Evolutionary conservation across 2,113 vertebrate species (phyloP).

Genomic region (Larimichthys crocea): DNA sequence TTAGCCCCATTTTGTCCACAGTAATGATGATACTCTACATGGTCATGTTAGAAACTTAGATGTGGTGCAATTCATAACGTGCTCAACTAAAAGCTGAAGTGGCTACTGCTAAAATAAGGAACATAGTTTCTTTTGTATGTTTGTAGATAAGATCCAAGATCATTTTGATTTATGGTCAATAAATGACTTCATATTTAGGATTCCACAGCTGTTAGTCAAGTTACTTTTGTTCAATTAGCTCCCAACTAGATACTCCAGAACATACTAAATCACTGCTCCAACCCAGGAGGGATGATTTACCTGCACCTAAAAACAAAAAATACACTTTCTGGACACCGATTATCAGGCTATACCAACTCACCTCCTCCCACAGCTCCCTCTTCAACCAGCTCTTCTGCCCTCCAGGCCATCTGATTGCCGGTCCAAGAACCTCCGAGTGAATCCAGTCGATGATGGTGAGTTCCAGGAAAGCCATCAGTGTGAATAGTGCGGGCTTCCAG

Average conservation of each 20-base stretch:
- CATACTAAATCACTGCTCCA: background rate
- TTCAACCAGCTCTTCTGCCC: slow-evolving; percentile 84
- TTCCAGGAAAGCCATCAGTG: slow-evolving; percentile 76
- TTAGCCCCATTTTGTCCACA: background rate
- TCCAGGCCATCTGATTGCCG: slow-evolving; percentile 87
- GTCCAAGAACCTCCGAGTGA: slow-evolving; percentile 86
- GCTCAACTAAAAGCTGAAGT: background rate
- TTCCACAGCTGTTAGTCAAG: no score
- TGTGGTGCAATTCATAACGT: background rate
- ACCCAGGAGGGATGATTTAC: background rate
- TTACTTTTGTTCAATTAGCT: background rate
- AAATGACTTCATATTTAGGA: background rate
- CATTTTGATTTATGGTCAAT: background rate
- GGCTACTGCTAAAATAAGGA: background rate
- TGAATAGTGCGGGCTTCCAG: slow-evolving; percentile 85
- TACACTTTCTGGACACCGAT: background rate
- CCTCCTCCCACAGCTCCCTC: slow-evolving; percentile 92
- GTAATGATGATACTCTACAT: background rate
- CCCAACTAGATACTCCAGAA: background rate
- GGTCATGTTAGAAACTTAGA: background rate
- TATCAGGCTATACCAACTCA: slow-evolving; percentile 63
- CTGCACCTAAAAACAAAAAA: background rate
- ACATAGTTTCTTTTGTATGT: background rate
- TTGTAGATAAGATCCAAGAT: background rate
- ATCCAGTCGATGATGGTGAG: slow-evolving; percentile 83